Evolutionary conservation across 1,140 invertebrate species (phyloP), one percentile per base, ranked within the genome.

Genomic region (Diorhabda sublineata): DNA sequence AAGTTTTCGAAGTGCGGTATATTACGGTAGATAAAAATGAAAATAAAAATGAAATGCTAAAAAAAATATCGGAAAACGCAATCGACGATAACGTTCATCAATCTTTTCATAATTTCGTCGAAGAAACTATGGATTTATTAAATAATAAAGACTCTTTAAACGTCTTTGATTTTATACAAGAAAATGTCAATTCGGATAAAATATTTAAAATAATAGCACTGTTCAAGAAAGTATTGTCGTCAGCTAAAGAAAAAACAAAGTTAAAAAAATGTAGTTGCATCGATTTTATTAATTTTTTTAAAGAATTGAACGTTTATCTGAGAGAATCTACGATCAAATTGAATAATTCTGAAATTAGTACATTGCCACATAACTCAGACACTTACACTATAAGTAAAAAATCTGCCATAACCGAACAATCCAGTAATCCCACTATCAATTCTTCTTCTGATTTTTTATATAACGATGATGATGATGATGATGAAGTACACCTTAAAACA

Each of bases 381-480:
- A 52, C 47, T 6, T 52, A 52, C 47, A 52, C 2, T n/a, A 3
- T 52, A 52, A 52, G 47, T 4, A 52, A 52, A 52, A 6, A 52
- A 52, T 52, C 47, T 52, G 47, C 8, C 11, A 44, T 62, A 5
- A 62, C 61, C 45, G 41, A 26, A 2, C n/a, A 65, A 42, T 45
- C 66, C 5, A 74, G 73, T 66, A 71, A 70, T 61, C 73, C 70
- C 3, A 64, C 65, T 11, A 11, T 74, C 4, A 57, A 60, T 43
- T 63, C 73, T n/a, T 74, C 73, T n/a, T 74, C 68, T 61, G 70
- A 71, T 8, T 71, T 52, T 64, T 59, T 74, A 3, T 74, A 71
- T 56, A 66, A 74, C 68, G 63, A 69, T 42, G 58, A 52, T 3
- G 58, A 52, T 3, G 41, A 66, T 58, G 52, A 59, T 43, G 45